A percentile compares a stretch with the other conserved stretches of the same genome.
Evolutionary conservation across 37 sponge, comb jelly and placozoan genomes (phyloP).

Genomic region (Ianthella basta): DNA sequence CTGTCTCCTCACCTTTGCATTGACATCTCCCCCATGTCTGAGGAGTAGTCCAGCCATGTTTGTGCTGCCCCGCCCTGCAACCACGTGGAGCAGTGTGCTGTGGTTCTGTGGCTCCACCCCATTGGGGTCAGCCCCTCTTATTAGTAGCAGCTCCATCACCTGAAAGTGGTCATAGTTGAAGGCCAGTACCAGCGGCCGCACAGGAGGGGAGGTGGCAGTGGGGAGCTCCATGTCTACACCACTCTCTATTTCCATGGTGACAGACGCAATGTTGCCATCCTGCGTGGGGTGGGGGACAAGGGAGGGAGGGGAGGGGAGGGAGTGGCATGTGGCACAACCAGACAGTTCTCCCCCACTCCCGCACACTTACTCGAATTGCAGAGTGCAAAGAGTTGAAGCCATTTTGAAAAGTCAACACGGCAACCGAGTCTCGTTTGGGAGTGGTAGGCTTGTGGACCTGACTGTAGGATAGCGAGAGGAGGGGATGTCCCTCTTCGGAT

Average conservation of each 20-base stretch:
- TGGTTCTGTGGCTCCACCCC: constrained; percentile 40
- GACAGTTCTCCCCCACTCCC: not conserved
- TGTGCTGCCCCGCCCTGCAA: constrained; percentile 46
- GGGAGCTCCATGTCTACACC: constrained; percentile 45
- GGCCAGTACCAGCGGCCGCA: constrained; percentile 65
- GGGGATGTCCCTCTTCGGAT: too few species aligned
- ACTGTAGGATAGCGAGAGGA: too few species aligned
- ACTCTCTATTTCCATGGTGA: constrained; percentile 38
- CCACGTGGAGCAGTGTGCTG: constrained; percentile 58
- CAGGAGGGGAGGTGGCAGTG: constrained; percentile 26
- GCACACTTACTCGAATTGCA: constrained; percentile 3
- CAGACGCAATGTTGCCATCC: constrained; percentile 62
- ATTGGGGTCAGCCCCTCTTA: constrained; percentile 71
- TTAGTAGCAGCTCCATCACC: constrained; percentile 33
- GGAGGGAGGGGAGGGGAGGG: not conserved
- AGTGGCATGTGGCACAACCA: too few species aligned
- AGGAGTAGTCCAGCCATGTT: constrained; percentile 49
- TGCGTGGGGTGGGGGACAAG: not conserved
- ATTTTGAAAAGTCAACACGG: not conserved
- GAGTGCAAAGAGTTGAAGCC: constrained; percentile 11
- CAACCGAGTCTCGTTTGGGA: too few species aligned
- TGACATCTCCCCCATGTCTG: constrained; percentile 57
- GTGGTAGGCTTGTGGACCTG: too few species aligned
- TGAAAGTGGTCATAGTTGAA: constrained; percentile 74
- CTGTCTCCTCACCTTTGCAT: constrained; percentile 36